Base-by-base conservation (phyloP, 2,888 invertebrate genomes). In the Leucophora obtusa region DNA sequence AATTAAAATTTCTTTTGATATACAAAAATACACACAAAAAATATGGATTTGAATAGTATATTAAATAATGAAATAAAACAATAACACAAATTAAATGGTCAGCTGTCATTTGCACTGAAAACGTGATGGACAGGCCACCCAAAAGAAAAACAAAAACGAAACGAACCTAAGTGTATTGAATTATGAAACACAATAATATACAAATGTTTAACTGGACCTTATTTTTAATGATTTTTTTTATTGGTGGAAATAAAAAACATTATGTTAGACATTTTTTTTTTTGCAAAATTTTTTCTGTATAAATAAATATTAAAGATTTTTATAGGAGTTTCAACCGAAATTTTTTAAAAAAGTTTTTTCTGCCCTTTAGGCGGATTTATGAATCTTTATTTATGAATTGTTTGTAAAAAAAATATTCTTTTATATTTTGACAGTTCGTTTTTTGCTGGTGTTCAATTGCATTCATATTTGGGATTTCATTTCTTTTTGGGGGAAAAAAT, bases 351-450 rank as follows among this genome's bases (percentile, higher is more conserved):
- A 11, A 54, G 24, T 24, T 43, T 38, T 14, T 18, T 59, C 2
- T 59, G 21, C n/a, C 60, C 60, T 62, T 62, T 60, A 59, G 47
- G 70, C 59, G 8, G 28, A 59, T 66, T 56, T 47, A 21, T 9
- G n/a, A 1, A 38, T 10, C 28, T 14, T 28, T 47, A 47, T 47
- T 28, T 68, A n/a, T 47, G 8, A 43, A 15, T 59, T 59, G 4
- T 35, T 59, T 70, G 35, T 24, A 17, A 10, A n/a, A 47, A 47
- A 47, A 47, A 17, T 6, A 47, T 17, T 62, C 43, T 43, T 62
- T 62, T 62, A 35, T 53, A 54, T 54, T 54, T 71, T 71, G 24
- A 62, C 53, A 71, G 59, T 71, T 28, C 24, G 28, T 54, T 54
- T 54, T 54, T 33, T 15, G n/a, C 15, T 21, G 10, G 33, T 50